A percentile compares a stretch with the other conserved stretches of the same genome.
Conservation (phyloP, 2,113 vertebrate species). For the Chlamydotis undulata region DNA sequence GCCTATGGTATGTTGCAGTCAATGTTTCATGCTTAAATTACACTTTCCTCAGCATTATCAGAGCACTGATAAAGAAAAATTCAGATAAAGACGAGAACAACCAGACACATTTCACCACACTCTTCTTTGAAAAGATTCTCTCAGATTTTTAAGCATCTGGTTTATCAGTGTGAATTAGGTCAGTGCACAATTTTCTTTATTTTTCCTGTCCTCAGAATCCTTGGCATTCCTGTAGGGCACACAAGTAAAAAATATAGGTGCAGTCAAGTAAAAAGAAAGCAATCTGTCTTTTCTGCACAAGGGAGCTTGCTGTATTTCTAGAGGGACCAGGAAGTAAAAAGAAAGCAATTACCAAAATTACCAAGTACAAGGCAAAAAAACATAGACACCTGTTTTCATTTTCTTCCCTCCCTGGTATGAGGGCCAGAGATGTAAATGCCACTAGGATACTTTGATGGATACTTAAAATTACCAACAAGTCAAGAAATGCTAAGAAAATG, state of each 20-base stretch:
- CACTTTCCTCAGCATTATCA: neutral
- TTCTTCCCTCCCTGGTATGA: neutral
- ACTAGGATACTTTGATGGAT: neutral
- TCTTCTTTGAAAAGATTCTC: neutral
- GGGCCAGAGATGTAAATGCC: neutral
- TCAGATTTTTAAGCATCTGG: slow-evolving; percentile 5
- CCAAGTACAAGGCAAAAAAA: neutral
- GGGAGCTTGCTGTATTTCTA: neutral
- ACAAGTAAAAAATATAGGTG: slow-evolving; percentile 37
- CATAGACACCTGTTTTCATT: neutral
- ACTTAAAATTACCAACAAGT: neutral
- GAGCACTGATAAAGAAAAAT: accelerated
- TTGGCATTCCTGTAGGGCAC: neutral
- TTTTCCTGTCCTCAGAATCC: slow-evolving; percentile 1
- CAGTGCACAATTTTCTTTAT: slow-evolving; percentile 13
- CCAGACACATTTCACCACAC: neutral
- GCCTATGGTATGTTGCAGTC: neutral
- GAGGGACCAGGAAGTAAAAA: neutral
- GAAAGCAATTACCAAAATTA: neutral
- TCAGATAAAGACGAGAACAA: neutral
- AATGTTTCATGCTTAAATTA: neutral
- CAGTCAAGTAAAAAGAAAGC: slow-evolving; percentile 45
- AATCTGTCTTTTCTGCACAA: slow-evolving; percentile 24
- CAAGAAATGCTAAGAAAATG: neutral
- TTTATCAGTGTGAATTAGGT: slow-evolving; percentile 16